These are phyloP conservation scores for Dysdera silvatica DNA, from an alignment of 1,140 invertebrate genomes.

Conservation along the genomic window DNA sequence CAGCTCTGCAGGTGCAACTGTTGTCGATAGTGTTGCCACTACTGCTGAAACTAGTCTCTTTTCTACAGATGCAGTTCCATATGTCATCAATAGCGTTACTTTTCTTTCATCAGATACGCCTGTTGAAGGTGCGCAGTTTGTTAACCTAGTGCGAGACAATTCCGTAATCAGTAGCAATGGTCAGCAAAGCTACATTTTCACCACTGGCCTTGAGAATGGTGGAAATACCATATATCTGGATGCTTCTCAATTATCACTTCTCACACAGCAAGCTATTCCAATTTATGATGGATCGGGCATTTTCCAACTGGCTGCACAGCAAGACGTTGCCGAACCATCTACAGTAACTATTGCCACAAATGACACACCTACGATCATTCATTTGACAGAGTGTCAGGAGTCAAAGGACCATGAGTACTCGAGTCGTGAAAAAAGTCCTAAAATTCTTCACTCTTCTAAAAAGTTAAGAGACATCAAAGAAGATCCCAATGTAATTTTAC, in stretches of 20 bases:
- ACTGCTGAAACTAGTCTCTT: too few species aligned
- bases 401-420: too few species aligned
- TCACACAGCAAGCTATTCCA: conserved; percentile 11
- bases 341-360: neutral
- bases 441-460: too few species aligned
- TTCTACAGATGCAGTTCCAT: too few species aligned
- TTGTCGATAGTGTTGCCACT: too few species aligned
- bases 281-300: conserved; percentile 18
- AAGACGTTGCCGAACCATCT: neutral
- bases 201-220: conserved; percentile 13
- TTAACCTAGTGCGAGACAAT: conserved; percentile 16
- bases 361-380: neutral
- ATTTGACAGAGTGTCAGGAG: too few species aligned
- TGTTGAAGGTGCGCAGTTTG: conserved; percentile 9
- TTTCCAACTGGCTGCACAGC: conserved; percentile 3
- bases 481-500: too few species aligned
- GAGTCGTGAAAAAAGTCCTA: too few species aligned
- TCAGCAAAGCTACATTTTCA: conserved; percentile 20
- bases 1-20: too few species aligned
- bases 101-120: neutral
- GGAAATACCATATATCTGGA: conserved; percentile 27
- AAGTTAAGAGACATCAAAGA: too few species aligned
- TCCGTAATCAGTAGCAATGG: conserved; percentile 2
- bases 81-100: too few species aligned
- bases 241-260: conserved; percentile 18